Conservation (phyloP, 2,888 invertebrate species). For the Unio delphinus region DNA sequence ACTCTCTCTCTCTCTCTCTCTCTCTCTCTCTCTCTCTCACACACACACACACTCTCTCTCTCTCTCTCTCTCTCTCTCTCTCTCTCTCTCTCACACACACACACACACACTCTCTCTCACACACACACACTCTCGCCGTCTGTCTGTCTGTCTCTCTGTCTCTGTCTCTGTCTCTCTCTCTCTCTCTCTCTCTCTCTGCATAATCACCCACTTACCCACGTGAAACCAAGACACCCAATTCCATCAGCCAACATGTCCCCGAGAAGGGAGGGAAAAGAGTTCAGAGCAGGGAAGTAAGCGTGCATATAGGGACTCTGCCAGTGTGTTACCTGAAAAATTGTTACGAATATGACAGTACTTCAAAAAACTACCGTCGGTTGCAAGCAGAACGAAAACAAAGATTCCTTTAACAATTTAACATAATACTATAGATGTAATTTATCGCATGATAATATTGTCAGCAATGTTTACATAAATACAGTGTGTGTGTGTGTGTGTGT, state of each 20-base stretch:
- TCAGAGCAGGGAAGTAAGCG: conserved; percentile 96
- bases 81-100: conserved; percentile 8
- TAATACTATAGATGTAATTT: no score
- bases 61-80: conserved; percentile 5
- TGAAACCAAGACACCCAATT: conserved; percentile 94
- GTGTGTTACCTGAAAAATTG: conserved; percentile 80
- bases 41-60: background rate
- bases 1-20: conserved; percentile 12
- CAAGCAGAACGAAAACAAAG: no score
- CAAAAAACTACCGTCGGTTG: no score
- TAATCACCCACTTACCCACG: conserved; percentile 95
- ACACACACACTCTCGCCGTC: background rate
- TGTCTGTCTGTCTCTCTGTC: conserved; percentile 3
- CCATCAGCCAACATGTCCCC: conserved; percentile 97
- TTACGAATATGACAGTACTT: no score
- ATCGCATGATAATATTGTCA: no score
- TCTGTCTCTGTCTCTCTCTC: conserved; percentile 8
- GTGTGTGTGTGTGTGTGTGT: no score
- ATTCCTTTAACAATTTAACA: no score
- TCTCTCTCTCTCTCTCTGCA: conserved; percentile 9
- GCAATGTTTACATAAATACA: no score
- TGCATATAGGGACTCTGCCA: conserved; percentile 99
- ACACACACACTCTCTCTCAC: background rate
- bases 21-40: conserved; percentile 10
- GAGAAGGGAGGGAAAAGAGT: conserved; percentile 92